Evolutionary conservation across 1,140 invertebrate species (phyloP).

Genomic region (Oreohelix idahoensis): DNA sequence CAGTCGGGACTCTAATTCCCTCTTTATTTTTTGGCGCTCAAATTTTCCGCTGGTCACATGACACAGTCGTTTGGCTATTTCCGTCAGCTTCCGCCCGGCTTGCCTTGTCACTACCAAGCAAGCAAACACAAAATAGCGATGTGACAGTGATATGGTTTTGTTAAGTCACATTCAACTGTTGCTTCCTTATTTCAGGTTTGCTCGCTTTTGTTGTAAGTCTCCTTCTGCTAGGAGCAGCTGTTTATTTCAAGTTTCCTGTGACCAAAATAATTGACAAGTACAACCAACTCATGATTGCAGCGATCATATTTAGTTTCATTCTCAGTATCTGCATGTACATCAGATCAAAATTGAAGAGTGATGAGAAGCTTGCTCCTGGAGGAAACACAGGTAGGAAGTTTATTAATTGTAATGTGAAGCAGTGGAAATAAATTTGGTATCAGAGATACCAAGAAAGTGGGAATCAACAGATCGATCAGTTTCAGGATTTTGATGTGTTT

Average conservation of each 20-base stretch:
- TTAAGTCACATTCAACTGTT: neutral
- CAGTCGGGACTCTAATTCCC: too few relatives aligned
- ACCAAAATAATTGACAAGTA: constrained; percentile 68
- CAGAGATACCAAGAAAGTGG: too few relatives aligned
- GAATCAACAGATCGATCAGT: too few relatives aligned
- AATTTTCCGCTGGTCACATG: too few relatives aligned
- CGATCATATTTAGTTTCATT: constrained; percentile 76
- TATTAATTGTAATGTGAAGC: neutral
- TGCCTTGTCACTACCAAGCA: too few relatives aligned
- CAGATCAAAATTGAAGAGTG: constrained; percentile 75
- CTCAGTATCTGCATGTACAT: constrained; percentile 78
- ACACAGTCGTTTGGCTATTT: too few relatives aligned
- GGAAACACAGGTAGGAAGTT: constrained; percentile 75
- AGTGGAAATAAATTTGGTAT: too few relatives aligned
- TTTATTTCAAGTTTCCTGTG: constrained; percentile 65
- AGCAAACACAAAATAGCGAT: too few relatives aligned
- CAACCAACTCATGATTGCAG: constrained; percentile 76
- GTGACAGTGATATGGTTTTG: too few relatives aligned
- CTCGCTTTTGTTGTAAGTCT: constrained; percentile 65
- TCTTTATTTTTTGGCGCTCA: too few relatives aligned
- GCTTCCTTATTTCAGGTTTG: constrained; percentile 65
- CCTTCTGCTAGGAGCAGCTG: constrained; percentile 52
- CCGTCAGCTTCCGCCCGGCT: too few relatives aligned
- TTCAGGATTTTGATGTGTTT: too few relatives aligned
- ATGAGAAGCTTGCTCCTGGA: constrained; percentile 79